Percentiles rank a stretch among this genome's conserved stretches.
These are phyloP conservation scores for Trichogramma dendrolimi DNA, from an alignment of 2,888 invertebrate species.

Conservation along the genomic window DNA sequence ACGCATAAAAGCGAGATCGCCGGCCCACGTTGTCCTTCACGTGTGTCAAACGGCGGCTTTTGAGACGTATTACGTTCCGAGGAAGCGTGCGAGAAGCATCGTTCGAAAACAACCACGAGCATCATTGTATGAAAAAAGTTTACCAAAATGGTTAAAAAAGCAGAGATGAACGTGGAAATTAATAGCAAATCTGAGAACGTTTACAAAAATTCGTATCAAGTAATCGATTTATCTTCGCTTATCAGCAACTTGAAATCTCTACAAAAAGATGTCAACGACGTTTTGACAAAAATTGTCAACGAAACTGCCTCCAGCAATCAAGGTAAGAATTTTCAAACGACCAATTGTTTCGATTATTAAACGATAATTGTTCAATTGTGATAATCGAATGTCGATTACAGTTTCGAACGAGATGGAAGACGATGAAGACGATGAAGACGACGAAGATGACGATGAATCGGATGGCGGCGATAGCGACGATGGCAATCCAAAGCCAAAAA, in stretches of 20 bases:
- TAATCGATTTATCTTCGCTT: constrained; percentile 33
- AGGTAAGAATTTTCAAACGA: constrained; percentile 9
- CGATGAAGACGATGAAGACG: constrained; percentile 21
- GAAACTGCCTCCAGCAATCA: constrained; percentile 5
- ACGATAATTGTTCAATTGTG: not conserved
- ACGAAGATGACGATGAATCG: constrained; percentile 33
- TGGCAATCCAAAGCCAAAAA: constrained; percentile 38
- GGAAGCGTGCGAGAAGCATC: too few species aligned
- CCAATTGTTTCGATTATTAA: not conserved
- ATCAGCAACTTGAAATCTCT: constrained; percentile 35
- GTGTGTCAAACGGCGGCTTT: too few species aligned
- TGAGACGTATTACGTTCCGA: too few species aligned
- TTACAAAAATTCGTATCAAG: constrained; percentile 26
- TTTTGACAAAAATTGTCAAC: constrained; percentile 40
- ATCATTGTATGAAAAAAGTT: too few species aligned
- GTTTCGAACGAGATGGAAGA: constrained; percentile 3
- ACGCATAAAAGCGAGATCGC: too few species aligned
- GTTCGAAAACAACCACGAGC: too few species aligned
- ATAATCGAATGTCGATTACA: not conserved
- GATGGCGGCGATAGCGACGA: constrained; percentile 32
- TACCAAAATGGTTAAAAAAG: constrained; percentile 15
- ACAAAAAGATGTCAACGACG: constrained; percentile 40
- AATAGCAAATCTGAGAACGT: constrained; percentile 29
- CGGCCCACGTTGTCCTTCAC: too few species aligned
- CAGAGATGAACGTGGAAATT: constrained; percentile 28